Percentiles rank a stretch among this genome's conserved stretches.
These are phyloP conservation scores for Aphelinus certus DNA, from an alignment of 1,140 invertebrate genomes.

Conservation along the genomic window DNA sequence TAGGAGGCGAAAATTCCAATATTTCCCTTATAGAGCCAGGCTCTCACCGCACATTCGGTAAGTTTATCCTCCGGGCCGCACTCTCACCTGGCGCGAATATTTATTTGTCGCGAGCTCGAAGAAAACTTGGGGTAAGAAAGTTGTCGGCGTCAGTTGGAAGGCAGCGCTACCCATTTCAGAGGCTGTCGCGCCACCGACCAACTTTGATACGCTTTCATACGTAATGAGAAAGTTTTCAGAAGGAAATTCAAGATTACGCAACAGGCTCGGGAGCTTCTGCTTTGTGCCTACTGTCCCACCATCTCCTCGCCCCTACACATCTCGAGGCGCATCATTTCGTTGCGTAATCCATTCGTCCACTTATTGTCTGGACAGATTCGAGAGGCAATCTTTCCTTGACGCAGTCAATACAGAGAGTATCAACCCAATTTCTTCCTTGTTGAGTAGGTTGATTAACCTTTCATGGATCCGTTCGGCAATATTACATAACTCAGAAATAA, in stretches of 20 bases:
- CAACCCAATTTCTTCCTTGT: no score
- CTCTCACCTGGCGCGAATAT: slow-evolving; percentile 16
- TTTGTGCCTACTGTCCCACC: no score
- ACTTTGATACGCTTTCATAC: slow-evolving; percentile 29
- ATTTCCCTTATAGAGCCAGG: slow-evolving; percentile 10
- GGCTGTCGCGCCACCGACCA: background rate
- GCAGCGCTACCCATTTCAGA: slow-evolving; percentile 6
- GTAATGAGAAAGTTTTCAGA: slow-evolving; percentile 34
- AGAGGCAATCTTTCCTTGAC: no score
- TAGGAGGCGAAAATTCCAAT: slow-evolving; percentile 26
- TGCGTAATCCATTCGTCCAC: no score
- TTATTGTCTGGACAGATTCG: no score
- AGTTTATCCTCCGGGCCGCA: slow-evolving; percentile 20
- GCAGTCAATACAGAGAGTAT: no score
- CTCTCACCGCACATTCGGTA: slow-evolving; percentile 11
- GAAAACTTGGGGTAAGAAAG: slow-evolving; percentile 2
- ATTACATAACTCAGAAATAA: no score
- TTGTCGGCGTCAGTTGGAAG: slow-evolving; percentile 18
- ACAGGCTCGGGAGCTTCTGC: slow-evolving; percentile 3
- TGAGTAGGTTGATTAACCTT: no score
- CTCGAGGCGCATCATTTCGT: no score
- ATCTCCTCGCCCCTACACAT: no score
- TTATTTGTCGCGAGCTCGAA: slow-evolving; percentile 33
- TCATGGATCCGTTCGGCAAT: no score
- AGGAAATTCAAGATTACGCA: slow-evolving; percentile 21